phyloP scores from a whole-genome alignment of 2,888 invertebrate species.

The Ornithoptera alexandrae region DNA sequence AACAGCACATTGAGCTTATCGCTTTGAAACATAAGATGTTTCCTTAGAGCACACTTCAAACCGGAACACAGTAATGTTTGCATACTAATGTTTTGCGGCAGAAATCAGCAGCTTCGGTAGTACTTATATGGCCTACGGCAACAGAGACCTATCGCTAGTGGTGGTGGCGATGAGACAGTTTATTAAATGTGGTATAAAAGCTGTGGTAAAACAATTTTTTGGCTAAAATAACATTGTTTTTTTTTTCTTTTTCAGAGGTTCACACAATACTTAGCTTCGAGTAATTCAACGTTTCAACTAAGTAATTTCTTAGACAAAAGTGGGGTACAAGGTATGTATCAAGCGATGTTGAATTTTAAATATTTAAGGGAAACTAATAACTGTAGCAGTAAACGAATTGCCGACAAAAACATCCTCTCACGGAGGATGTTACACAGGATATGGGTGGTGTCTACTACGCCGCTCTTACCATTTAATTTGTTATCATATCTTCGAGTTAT shows the following conservation, averaged over 20 bases:
- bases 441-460: neutral
- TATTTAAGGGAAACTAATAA: conserved; percentile 2
- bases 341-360: neutral
- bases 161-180: too few relatives aligned
- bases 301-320: conserved; percentile 98
- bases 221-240: conserved; percentile 19
- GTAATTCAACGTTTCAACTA: conserved; percentile 99
- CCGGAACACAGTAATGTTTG: too few relatives aligned
- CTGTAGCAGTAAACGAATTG: neutral
- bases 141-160: too few relatives aligned
- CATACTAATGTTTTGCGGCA: too few relatives aligned
- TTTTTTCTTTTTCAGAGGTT: conserved; percentile 90
- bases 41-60: too few relatives aligned
- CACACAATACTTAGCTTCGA: conserved; percentile 99
- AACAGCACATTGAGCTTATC: too few relatives aligned
- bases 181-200: neutral
- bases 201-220: neutral
- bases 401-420: conserved; percentile 16
- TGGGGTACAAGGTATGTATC: conserved; percentile 94
- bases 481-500: neutral
- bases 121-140: too few relatives aligned
- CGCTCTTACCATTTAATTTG: conserved; percentile 4
- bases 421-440: conserved; percentile 14
- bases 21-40: too few relatives aligned
- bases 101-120: too few relatives aligned